A percentile compares a stretch with the other conserved stretches of the same genome.
phyloP scores from a whole-genome alignment of 2,888 invertebrate genomes.

The Lingula anatina region DNA sequence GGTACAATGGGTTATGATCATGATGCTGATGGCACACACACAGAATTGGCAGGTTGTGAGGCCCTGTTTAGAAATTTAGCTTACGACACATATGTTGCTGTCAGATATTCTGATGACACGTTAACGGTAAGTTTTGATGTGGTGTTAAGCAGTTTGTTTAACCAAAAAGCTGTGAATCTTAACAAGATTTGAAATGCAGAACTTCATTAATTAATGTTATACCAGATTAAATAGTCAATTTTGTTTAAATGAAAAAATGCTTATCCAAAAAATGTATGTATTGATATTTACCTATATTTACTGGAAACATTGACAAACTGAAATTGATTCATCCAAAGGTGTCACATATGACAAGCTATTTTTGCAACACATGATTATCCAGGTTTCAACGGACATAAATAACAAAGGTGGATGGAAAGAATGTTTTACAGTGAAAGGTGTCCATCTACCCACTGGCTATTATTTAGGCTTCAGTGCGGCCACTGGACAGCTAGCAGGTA shows the following conservation, averaged over 20 bases:
- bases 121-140: slow-evolving; percentile 60
- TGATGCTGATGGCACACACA: slow-evolving; percentile 96
- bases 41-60: slow-evolving; percentile 94
- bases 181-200: too few species aligned
- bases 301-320: too few species aligned
- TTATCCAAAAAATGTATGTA: too few species aligned
- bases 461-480: slow-evolving; percentile 91
- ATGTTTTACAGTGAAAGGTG: slow-evolving; percentile 83
- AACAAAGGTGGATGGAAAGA: slow-evolving; percentile 90
- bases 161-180: neutral
- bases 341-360: too few species aligned
- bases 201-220: too few species aligned
- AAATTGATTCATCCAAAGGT: too few species aligned
- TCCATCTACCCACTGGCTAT: slow-evolving; percentile 90
- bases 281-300: too few species aligned
- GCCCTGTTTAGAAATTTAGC: slow-evolving; percentile 88
- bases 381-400: slow-evolving; percentile 87
- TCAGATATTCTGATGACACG: slow-evolving; percentile 85
- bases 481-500: slow-evolving; percentile 80
- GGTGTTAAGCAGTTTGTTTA: neutral
- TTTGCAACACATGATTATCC: too few species aligned
- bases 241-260: too few species aligned
- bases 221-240: too few species aligned
- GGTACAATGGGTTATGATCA: slow-evolving; percentile 94
- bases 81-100: slow-evolving; percentile 82